Percentiles rank a stretch among this genome's conserved stretches.
phyloP scores from a whole-genome alignment of 2,113 vertebrate species.

The Proteles cristata region DNA sequence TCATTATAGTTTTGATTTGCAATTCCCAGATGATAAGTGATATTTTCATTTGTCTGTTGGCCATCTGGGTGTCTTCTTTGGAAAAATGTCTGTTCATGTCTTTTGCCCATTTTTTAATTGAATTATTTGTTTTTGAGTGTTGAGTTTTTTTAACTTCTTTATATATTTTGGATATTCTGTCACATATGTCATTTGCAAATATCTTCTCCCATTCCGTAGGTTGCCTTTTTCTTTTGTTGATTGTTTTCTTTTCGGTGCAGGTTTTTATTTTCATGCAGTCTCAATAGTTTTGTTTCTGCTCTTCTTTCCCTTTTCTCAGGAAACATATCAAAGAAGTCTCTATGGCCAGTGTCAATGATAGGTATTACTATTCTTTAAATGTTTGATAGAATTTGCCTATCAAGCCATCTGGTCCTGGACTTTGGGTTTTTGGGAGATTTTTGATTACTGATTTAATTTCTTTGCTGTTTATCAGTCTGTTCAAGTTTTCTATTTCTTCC shows the following conservation, averaged over 20 bases:
- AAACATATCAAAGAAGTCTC: neutral
- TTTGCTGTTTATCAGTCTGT: neutral
- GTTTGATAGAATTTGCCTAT: neutral
- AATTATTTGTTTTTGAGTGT: neutral
- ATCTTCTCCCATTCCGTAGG: neutral
- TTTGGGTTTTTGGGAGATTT: neutral
- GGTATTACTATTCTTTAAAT: neutral
- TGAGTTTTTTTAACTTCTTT: neutral
- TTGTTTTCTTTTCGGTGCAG: neutral
- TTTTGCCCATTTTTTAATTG: neutral
- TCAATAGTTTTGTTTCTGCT: neutral
- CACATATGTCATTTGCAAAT: neutral
- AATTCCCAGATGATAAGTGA: neutral
- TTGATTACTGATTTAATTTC: neutral
- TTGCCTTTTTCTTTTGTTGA: neutral
- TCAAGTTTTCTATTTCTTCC: neutral
- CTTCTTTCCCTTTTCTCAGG: neutral
- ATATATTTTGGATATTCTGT: neutral
- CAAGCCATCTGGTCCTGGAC: neutral
- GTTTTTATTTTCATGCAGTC: neutral
- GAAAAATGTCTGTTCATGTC: neutral
- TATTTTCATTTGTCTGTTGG: neutral
- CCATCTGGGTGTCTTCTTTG: neutral
- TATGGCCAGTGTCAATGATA: neutral
- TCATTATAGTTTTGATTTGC: neutral